Evolutionary conservation across 2,888 invertebrate genomes (phyloP), one percentile per base, ranked within the genome.

Genomic region (Mimas tiliae): DNA sequence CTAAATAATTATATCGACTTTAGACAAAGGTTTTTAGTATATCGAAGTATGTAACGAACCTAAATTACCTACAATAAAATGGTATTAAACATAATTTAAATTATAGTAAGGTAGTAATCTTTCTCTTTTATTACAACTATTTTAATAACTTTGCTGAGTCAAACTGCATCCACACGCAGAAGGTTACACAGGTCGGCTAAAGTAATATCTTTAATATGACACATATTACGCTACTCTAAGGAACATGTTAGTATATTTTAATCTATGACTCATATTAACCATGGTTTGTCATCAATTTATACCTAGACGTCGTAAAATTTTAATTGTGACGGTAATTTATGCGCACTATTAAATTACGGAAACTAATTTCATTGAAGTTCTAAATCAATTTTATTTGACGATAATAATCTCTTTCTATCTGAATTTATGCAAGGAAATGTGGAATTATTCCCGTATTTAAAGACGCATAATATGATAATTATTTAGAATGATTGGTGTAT

Each of bases 261-360:
- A 58, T 42, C 58, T 58, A 58, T 58, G 58, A 58, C 58, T 58
- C 58, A 58, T 12, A 19, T 58, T 14, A 58, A 42, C 42, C 19
- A 38, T 42, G 12, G 42, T 50, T 19, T 50, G 58, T 38, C 38
- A 55, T 38, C 55, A 42, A 58, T 42, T 4, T 55, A 38, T 16
- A 19, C 11, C 42, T 38, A 38, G 38, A 7, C 16, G 38, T 55
- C 38, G 38, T 42, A 21, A 52, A 58, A 42, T 42, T 19, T 58
- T 38, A n/a, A 58, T 58, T 42, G 12, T 12, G 19, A 58, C 19
- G 42, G 58, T 19, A 58, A 42, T 58, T 58, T 58, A 58, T 42
- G 11, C 19, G 19, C 16, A 16, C 58, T 1, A 42, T 42, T 38
- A 52, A 27, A 52, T 12, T 21, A 52, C 38, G 16, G 4, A 58